phyloP scores from a whole-genome alignment of 1,140 invertebrate species.

The Brachionus koreanus region DNA sequence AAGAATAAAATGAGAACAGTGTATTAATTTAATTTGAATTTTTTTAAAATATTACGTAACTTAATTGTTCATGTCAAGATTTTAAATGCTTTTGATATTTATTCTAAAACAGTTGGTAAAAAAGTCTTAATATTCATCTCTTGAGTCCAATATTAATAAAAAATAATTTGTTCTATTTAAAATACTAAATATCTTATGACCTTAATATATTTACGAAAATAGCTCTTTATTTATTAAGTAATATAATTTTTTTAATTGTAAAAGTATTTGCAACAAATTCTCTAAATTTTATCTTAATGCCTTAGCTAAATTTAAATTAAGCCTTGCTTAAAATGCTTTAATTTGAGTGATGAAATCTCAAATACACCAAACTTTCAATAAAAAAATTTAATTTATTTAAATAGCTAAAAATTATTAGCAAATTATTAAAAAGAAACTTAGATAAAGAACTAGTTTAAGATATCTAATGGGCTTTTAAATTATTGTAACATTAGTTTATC shows the following conservation, averaged over 20 bases:
- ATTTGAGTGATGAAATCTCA: neutral
- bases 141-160: neutral
- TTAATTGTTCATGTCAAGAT: neutral
- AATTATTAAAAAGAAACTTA: neutral
- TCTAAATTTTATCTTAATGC: neutral
- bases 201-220: neutral
- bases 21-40: neutral
- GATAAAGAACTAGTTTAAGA: neutral
- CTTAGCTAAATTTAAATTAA: neutral
- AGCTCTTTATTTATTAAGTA: neutral
- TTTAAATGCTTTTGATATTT: neutral
- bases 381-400: neutral
- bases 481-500: no score
- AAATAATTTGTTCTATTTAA: neutral
- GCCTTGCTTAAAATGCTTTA: neutral
- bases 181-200: neutral
- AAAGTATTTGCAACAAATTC: neutral
- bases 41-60: neutral
- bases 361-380: neutral
- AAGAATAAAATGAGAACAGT: neutral
- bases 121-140: neutral
- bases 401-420: neutral
- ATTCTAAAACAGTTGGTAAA: neutral
- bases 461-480: no score
- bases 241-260: neutral